phyloP scores from a whole-genome alignment of 2,797 vertebrate genomes.

The Myripristis murdjan region DNA sequence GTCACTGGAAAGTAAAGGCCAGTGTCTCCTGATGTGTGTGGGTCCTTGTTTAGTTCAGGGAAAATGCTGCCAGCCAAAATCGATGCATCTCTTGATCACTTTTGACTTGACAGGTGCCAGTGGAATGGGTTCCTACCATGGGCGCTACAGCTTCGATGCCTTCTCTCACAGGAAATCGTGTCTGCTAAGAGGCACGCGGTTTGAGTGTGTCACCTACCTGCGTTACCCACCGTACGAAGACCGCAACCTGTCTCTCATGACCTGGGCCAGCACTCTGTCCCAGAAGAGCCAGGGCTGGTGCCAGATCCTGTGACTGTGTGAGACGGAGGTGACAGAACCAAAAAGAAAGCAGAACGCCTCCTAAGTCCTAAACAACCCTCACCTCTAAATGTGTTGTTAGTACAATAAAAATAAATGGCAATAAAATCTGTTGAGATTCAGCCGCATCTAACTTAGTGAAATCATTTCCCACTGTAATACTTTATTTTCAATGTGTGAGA shows the following conservation, averaged over 20 bases:
- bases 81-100: background rate
- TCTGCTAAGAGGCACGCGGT: slow-evolving; percentile 78
- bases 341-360: slow-evolving; percentile 5
- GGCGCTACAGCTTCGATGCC: slow-evolving; percentile 84
- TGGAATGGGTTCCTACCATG: slow-evolving; percentile 84
- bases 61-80: background rate
- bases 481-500: slow-evolving; percentile 22
- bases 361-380: slow-evolving; percentile 3
- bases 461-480: background rate
- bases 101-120: slow-evolving; percentile 75
- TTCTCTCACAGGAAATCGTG: slow-evolving; percentile 88
- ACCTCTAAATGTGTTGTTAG: slow-evolving; percentile 18
- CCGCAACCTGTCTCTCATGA: slow-evolving; percentile 84
- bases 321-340: slow-evolving; percentile 19
- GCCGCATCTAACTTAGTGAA: background rate
- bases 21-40: too few relatives aligned
- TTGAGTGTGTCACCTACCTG: slow-evolving; percentile 85
- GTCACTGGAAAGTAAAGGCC: too few relatives aligned
- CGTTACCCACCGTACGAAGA: slow-evolving; percentile 87
- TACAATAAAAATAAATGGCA: slow-evolving; percentile 23
- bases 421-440: background rate
- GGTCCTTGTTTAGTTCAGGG: too few relatives aligned
- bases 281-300: slow-evolving; percentile 86
- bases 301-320: slow-evolving; percentile 80
- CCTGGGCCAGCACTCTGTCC: slow-evolving; percentile 83